Evolutionary conservation across 2,797 vertebrate genomes (phyloP), one percentile per base, ranked within the genome.

Genomic region (Valencia hispanica): DNA sequence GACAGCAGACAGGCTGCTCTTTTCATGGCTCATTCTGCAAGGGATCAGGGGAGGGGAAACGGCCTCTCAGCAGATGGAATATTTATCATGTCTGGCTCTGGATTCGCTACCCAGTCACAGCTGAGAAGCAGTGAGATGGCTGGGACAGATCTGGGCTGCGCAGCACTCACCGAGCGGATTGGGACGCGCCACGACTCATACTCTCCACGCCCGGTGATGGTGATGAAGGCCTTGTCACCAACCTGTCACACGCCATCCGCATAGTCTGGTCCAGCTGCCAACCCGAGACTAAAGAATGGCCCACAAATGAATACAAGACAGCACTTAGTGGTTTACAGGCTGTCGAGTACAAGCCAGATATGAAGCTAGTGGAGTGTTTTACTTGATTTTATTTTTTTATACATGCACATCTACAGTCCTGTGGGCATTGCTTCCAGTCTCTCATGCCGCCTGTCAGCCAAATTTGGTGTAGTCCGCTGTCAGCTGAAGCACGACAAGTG

Each of bases 1-100:
- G 77, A 77, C 80, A 91, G 80, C 78, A 86, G 77, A 84, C 90
- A 86, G 80, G 73, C 85, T 82, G 90, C 79, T 87, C 81, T 90
- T 90, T 89, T 93, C 91, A 92, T 89, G 91, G 86, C 88, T 93
- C 86, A 81, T 90, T 89, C 91, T 91, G 88, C 83, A 70, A 78
- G 71, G 81, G 87, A 89, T 87, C 84, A 85, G 77, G 82, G 84
- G 84, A 85, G 86, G 80, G n/a, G 86, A 84, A 80, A 68, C 83
- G 78, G 85, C 83, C 83, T 86, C 83, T 88, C 89, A 81, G 89
- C 91, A 93, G 91, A 91, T 92, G 90, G 93, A 92, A 91, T 92
- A 90, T 92, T 93, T 89, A 94, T 92, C 89, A 86, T 59, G 82
- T 91, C 88, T 90, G 91, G 84, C 83, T 74, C 68, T 15, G 48